phyloP scores from a whole-genome alignment of 1,140 invertebrate species.

The Pseudomyrmex pallidus region DNA sequence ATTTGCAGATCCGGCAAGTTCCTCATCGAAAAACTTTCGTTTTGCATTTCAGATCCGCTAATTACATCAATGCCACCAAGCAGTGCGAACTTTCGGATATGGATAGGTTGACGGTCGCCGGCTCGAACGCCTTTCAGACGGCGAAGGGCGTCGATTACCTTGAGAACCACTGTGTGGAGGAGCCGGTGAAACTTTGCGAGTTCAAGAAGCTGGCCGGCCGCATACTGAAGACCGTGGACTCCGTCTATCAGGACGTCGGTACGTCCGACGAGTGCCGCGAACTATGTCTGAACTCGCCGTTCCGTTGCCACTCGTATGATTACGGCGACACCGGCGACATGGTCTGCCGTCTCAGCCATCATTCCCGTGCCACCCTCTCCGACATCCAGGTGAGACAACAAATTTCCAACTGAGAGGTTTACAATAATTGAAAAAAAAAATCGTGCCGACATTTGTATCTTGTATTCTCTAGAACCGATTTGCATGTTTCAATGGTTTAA shows the following conservation, averaged over 20 bases:
- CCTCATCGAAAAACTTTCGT: background rate
- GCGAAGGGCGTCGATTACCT: constrained; percentile 92
- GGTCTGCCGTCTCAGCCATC: constrained; percentile 96
- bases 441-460: background rate
- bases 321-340: constrained; percentile 96
- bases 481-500: too few species aligned
- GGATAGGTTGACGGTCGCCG: constrained; percentile 94
- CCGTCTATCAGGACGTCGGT: constrained; percentile 95
- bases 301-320: constrained; percentile 96
- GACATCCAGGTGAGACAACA: constrained; percentile 90
- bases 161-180: constrained; percentile 96
- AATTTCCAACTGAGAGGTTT: background rate
- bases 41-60: constrained; percentile 92
- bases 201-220: constrained; percentile 95
- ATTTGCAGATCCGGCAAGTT: background rate
- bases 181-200: constrained; percentile 95
- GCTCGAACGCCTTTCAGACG: constrained; percentile 90
- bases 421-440: background rate
- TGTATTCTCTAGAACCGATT: too few species aligned
- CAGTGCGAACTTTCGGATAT: constrained; percentile 95
- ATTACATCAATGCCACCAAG: constrained; percentile 93
- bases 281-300: constrained; percentile 94
- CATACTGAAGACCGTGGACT: constrained; percentile 97
- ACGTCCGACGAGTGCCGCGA: constrained; percentile 94
- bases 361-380: constrained; percentile 93